Evolutionary conservation across 2,888 invertebrate species (phyloP), one percentile per base, ranked within the genome.

Genomic region (Dynastes hyllus): DNA sequence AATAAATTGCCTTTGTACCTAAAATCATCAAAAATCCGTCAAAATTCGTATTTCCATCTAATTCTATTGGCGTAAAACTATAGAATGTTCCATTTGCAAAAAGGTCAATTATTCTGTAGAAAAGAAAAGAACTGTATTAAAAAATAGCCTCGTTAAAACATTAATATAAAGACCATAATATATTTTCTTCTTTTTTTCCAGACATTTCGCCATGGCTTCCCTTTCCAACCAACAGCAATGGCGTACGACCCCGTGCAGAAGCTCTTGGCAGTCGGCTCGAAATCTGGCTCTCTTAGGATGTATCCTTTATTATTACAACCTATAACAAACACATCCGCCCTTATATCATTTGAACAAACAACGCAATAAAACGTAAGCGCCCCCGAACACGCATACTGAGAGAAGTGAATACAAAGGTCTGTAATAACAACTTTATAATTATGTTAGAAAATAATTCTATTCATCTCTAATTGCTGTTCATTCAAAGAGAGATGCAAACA

Each of bases 181-280:
- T 58, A 55, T 73, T 73, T 53, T 76, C 55, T 83, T 37, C 32
- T 85, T 86, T 91, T 91, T 91, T 93, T 93, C 69, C 94, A 96
- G 96, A 97, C 97, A 85, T 97, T 98, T 90, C 95, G 98, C 78
- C 98, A 99, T 93, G 99, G 99, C 86, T 99, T 99, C 92, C 99
- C 99, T 83, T 96, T 96, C 91, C 96, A 98, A 86, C 98, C 99
- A 71, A 98, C 98, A 84, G 96, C 98, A 80, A 92, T 99, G 90
- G 98, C 98, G 81, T 99, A 96, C 92, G 99, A 99, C 92, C 98
- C 99, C 83, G 95, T 99, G 86, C 99, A 99, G 91, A 95, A 95
- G 89, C 92, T 99, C 82, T 92, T 99, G 88, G 99, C 98, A 83
- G 96, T 99, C 89, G 99, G 99, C 81, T 98, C 98, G 87, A 98